Percentiles rank a stretch among this genome's conserved stretches.
These are phyloP conservation scores for Tetragnatha versicolor DNA, from an alignment of 1,140 invertebrate species.

Conservation along the genomic window DNA sequence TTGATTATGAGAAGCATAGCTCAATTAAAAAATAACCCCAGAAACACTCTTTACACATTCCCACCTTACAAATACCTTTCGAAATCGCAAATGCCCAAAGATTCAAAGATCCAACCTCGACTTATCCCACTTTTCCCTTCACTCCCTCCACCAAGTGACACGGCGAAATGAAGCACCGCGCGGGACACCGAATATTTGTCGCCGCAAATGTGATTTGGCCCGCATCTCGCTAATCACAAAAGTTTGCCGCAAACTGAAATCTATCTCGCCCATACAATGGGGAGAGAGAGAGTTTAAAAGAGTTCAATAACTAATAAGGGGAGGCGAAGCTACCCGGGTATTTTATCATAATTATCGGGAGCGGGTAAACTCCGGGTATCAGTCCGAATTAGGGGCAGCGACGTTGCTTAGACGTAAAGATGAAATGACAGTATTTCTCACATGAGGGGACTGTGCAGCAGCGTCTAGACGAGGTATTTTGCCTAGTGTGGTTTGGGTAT, in stretches of 20 bases:
- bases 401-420: constrained; percentile 24
- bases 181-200: constrained; percentile 42
- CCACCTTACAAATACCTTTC: no score
- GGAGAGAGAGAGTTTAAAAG: background rate
- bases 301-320: constrained; percentile 42
- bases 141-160: background rate
- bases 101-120: no score
- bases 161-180: constrained; percentile 23
- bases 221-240: constrained; percentile 49
- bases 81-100: no score
- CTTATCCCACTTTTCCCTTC: background rate
- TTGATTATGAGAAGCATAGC: no score
- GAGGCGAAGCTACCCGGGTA: background rate
- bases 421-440: constrained; percentile 49
- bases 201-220: constrained; percentile 41
- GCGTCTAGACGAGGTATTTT: constrained; percentile 1
- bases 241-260: constrained; percentile 48
- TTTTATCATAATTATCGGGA: constrained; percentile 48
- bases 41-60: no score
- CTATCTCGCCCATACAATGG: constrained; percentile 30
- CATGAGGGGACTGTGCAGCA: background rate
- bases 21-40: no score
- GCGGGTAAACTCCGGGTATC: constrained; percentile 24
- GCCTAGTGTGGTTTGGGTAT: background rate
- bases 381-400: constrained; percentile 28